A percentile compares a stretch with the other conserved stretches of the same genome.
These are phyloP conservation scores for Ochotona princeps DNA, from an alignment of 2,113 vertebrate species.

Conservation along the genomic window DNA sequence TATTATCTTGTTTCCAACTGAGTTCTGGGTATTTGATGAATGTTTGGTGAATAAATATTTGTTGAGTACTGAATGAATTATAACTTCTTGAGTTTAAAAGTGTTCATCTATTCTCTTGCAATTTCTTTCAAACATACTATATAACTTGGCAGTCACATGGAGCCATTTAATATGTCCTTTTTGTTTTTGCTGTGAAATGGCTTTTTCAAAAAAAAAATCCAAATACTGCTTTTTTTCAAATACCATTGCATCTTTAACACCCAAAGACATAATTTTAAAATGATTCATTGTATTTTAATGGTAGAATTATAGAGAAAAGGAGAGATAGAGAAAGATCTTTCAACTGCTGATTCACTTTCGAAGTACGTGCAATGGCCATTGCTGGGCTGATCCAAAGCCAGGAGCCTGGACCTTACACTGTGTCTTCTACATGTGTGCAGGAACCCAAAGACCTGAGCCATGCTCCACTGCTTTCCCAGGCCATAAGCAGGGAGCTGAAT, in stretches of 20 bases:
- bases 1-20: not conserved
- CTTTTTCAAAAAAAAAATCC: not conserved
- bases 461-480: too few species aligned
- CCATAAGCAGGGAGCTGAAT: too few species aligned
- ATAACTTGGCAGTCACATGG: not conserved
- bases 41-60: constrained; percentile 53
- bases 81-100: constrained; percentile 10
- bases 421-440: too few species aligned
- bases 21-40: constrained; percentile 24
- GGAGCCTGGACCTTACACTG: too few species aligned
- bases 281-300: too few species aligned
- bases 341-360: too few species aligned
- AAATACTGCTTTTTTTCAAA: not conserved
- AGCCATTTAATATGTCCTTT: not conserved
- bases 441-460: too few species aligned
- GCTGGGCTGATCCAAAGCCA: too few species aligned
- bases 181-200: not conserved
- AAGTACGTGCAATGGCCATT: too few species aligned
- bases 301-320: too few species aligned
- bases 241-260: not conserved
- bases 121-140: not conserved
- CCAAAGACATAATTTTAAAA: not conserved
- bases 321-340: too few species aligned
- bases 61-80: constrained; percentile 2
- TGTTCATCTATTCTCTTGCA: not conserved